Evolutionary conservation across 2,113 vertebrate species (phyloP).

Genomic region (Tychaedon coryphoeus): DNA sequence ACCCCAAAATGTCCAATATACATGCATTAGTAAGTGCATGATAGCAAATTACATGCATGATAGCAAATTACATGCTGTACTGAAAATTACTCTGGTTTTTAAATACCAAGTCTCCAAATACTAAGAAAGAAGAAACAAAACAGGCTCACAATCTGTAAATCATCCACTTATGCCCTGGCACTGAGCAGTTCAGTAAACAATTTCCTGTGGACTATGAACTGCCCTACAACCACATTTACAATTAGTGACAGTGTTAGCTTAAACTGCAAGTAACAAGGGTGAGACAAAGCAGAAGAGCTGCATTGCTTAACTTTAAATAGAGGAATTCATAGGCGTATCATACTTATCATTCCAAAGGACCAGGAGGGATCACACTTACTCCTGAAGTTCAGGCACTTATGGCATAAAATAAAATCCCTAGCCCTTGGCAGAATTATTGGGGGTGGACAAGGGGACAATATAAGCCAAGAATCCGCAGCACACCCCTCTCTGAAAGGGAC

Average conservation of each 20-base stretch:
- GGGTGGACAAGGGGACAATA: neutral
- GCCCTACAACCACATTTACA: conserved; percentile 47
- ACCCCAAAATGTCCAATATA: neutral
- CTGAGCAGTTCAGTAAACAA: conserved; percentile 50
- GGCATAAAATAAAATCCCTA: neutral
- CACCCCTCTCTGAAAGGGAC: conserved; percentile 12
- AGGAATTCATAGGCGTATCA: neutral
- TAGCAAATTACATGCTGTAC: neutral
- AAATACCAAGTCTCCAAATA: neutral
- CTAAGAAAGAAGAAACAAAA: conserved; percentile 28
- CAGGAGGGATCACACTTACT: neutral
- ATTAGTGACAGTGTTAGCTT: conserved; percentile 58
- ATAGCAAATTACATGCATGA: neutral
- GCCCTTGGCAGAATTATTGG: neutral
- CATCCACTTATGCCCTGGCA: conserved; percentile 45
- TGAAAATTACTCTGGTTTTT: neutral
- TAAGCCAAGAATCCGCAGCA: neutral
- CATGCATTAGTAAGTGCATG: neutral
- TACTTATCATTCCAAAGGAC: neutral
- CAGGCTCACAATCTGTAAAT: conserved; percentile 49
- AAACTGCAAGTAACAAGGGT: conserved; percentile 28
- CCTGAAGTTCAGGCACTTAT: neutral
- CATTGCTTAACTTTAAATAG: neutral
- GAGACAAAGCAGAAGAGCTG: conserved; percentile 46
- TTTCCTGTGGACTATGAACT: conserved; percentile 54